Percentiles rank a stretch among this genome's conserved stretches.
phyloP scores from a whole-genome alignment of 2,113 vertebrate genomes.

The Paramormyrops kingsleyae region DNA sequence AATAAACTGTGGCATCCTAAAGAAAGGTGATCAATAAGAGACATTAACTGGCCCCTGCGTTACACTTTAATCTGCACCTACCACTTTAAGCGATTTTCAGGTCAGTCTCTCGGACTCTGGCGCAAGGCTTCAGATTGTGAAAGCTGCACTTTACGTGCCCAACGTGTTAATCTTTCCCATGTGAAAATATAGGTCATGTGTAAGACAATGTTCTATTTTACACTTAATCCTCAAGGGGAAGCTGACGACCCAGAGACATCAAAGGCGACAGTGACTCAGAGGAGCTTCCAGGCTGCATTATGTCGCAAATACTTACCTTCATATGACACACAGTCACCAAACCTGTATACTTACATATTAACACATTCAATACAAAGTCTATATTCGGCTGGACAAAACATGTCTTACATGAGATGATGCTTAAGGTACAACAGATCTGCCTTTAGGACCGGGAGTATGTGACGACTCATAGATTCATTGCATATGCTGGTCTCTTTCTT shows the following conservation, averaged over 20 bases:
- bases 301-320: not conserved
- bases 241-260: not conserved
- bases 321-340: not conserved
- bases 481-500: not conserved
- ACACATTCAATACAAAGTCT: not conserved
- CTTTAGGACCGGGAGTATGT: not conserved
- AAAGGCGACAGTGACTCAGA: not conserved
- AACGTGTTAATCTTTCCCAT: constrained; percentile 7
- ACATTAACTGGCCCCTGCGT: not conserved
- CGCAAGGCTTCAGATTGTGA: not conserved
- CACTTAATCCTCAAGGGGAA: constrained; percentile 2
- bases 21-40: not conserved
- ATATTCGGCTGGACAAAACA: not conserved
- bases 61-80: not conserved
- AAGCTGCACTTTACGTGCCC: not conserved
- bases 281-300: not conserved
- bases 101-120: not conserved
- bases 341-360: not conserved
- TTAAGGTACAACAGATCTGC: not conserved
- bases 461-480: not conserved
- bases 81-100: not conserved
- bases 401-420: not conserved
- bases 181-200: not conserved
- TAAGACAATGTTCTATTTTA: constrained; percentile 10
- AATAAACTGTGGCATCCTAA: not conserved